Conservation (phyloP, 2,888 invertebrate species). For the Cosmia pyralina region DNA sequence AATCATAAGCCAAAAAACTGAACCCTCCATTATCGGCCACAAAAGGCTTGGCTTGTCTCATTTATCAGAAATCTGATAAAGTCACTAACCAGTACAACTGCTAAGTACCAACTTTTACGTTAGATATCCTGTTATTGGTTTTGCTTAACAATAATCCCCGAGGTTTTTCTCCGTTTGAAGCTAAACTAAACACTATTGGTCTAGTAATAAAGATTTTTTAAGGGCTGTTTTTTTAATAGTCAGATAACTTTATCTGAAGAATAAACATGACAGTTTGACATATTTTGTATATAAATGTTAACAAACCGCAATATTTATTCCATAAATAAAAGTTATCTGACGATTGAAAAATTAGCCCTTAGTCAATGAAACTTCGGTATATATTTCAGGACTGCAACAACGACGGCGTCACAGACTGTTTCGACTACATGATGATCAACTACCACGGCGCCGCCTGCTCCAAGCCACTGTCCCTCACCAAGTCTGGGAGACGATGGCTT, state of each 20-base stretch:
- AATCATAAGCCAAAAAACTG: neutral
- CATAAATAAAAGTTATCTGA: too few species aligned
- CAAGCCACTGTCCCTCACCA: conserved; percentile 73
- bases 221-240: too few species aligned
- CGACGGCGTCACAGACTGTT: conserved; percentile 91
- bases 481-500: conserved; percentile 79
- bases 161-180: neutral
- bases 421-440: conserved; percentile 92
- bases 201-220: neutral
- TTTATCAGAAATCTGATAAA: too few species aligned
- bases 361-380: neutral
- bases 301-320: too few species aligned
- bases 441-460: conserved; percentile 90
- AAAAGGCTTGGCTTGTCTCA: too few species aligned
- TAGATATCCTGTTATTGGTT: neutral
- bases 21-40: neutral
- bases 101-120: too few species aligned
- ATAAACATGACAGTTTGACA: too few species aligned
- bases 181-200: too few species aligned
- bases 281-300: too few species aligned
- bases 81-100: too few species aligned
- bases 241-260: too few species aligned
- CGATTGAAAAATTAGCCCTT: too few species aligned
- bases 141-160: neutral
- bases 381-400: conserved; percentile 91